phyloP scores from a whole-genome alignment of 2,113 vertebrate genomes.

The Mormoops blainvillei region DNA sequence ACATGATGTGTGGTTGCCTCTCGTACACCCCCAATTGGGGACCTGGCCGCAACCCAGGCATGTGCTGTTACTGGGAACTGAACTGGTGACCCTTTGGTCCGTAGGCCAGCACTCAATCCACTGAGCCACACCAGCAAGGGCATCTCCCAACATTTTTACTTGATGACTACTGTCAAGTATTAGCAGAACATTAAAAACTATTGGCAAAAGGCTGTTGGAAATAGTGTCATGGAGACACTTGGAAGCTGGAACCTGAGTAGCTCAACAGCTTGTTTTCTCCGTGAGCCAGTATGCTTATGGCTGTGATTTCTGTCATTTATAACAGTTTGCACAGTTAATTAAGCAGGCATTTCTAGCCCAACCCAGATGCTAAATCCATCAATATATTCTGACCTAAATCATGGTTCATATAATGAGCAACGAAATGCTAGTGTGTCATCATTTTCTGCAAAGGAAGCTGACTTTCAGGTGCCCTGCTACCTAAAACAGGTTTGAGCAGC shows the following conservation, averaged over 20 bases:
- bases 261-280: neutral
- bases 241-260: neutral
- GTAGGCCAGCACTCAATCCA: no score
- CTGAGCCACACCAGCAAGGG: no score
- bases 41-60: no score
- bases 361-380: neutral
- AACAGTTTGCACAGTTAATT: neutral
- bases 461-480: neutral
- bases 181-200: neutral
- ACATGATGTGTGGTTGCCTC: no score
- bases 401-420: neutral
- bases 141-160: neutral
- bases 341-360: neutral
- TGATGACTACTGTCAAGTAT: neutral
- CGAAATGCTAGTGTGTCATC: neutral
- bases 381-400: neutral
- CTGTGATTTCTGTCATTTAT: neutral
- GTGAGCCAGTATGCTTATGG: neutral
- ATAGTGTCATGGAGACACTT: neutral
- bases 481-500: slow-evolving; percentile 24
- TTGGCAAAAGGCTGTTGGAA: neutral
- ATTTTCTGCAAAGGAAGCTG: neutral
- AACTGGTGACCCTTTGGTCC: no score
- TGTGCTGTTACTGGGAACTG: no score
- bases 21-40: no score